phyloP scores from a whole-genome alignment of 1,140 invertebrate species.

The Chlorops oryzae region DNA sequence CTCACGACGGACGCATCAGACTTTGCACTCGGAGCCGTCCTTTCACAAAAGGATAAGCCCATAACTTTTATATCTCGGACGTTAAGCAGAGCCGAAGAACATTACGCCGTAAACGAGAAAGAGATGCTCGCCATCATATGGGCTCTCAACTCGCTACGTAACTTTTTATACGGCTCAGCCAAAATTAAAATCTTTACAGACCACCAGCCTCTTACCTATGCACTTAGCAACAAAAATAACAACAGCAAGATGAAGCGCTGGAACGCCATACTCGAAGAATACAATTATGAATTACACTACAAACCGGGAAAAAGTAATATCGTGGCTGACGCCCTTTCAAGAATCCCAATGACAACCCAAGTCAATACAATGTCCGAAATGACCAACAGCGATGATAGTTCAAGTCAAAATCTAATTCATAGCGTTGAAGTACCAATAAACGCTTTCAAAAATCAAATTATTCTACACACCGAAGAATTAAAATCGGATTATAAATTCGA shows the following conservation, averaged over 20 bases:
- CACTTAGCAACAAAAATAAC: conserved; percentile 8
- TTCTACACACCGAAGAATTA: too few relatives aligned
- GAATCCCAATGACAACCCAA: too few relatives aligned
- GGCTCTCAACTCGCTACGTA: conserved; percentile 4
- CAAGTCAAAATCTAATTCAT: too few relatives aligned
- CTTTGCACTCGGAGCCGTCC: too few relatives aligned
- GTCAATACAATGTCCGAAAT: too few relatives aligned
- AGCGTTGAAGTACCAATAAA: too few relatives aligned
- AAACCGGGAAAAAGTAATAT: conserved; percentile 38
- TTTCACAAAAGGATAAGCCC: neutral
- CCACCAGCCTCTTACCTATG: conserved; percentile 1
- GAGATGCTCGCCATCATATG: conserved; percentile 13
- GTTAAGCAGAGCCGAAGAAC: conserved; percentile 8
- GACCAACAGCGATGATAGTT: too few relatives aligned
- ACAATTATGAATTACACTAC: conserved; percentile 37
- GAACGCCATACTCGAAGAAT: conserved; percentile 49
- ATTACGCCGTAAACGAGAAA: conserved; percentile 10
- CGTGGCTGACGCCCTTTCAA: conserved; percentile 34
- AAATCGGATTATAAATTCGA: too few relatives aligned
- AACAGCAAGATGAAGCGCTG: conserved; percentile 47
- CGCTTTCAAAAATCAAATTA: too few relatives aligned
- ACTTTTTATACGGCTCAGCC: conserved; percentile 4
- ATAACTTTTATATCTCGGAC: conserved; percentile 6
- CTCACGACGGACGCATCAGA: conserved; percentile 10
- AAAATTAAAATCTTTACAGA: conserved; percentile 11